Conservation (phyloP, 2,797 vertebrate species). For the Glyptemys insculpta region DNA sequence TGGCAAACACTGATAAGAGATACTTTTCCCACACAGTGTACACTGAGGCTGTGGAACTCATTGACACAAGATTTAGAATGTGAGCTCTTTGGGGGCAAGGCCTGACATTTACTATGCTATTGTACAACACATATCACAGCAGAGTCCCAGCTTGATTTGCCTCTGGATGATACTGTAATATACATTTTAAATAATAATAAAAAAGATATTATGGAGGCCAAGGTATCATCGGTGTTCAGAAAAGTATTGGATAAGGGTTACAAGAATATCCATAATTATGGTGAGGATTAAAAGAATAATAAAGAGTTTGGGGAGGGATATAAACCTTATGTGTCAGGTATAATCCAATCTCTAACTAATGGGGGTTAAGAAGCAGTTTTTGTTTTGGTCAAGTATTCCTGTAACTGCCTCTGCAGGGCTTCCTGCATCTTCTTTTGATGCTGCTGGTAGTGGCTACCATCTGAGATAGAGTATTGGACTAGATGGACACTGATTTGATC, state of each 20-base stretch:
- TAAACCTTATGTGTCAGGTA: not conserved
- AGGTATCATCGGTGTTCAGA: not conserved
- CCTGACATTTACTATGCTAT: not conserved
- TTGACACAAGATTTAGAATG: not conserved
- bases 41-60: not conserved
- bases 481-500: not conserved
- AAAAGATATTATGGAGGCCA: not conserved
- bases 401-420: not conserved
- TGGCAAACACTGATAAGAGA: not conserved
- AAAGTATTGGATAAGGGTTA: not conserved
- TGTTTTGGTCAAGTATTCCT: not conserved
- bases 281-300: not conserved
- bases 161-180: not conserved
- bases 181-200: not conserved
- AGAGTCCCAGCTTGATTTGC: not conserved
- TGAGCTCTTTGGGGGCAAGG: not conserved
- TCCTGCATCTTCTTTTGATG: not conserved
- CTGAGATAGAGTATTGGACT: not conserved
- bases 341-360: not conserved
- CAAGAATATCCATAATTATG: not conserved
- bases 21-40: not conserved
- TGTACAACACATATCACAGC: not conserved
- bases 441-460: not conserved
- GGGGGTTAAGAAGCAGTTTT: not conserved
- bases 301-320: not conserved